Evolutionary conservation across 2,888 invertebrate genomes (phyloP).

Genomic region (Eristalis arbustorum): DNA sequence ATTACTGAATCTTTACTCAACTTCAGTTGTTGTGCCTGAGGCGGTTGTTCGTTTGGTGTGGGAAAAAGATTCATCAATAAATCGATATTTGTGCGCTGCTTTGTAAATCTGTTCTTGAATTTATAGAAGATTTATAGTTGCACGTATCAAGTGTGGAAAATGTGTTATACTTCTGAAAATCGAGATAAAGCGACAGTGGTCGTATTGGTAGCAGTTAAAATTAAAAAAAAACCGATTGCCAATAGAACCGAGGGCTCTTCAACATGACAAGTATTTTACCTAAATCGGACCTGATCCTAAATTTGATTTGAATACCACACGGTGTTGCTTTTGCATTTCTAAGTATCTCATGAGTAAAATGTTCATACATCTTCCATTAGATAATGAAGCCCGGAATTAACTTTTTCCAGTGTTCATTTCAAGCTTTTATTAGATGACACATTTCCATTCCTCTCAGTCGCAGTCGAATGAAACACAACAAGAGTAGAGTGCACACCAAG

Average conservation of each 20-base stretch:
- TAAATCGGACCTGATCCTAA: too few relatives aligned
- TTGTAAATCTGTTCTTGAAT: too few relatives aligned
- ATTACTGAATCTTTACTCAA: background rate
- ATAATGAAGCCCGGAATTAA: slow-evolving; percentile 58
- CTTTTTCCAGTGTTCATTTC: slow-evolving; percentile 22
- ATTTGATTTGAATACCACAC: background rate
- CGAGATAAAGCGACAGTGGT: too few relatives aligned
- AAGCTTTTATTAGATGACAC: slow-evolving; percentile 31
- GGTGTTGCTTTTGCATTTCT: background rate
- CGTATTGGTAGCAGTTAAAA: too few relatives aligned
- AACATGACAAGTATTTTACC: too few relatives aligned
- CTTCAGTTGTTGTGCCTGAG: background rate
- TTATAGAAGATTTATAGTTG: too few relatives aligned
- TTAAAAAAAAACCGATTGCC: too few relatives aligned
- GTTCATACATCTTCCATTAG: slow-evolving; percentile 44
- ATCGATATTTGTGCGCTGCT: background rate
- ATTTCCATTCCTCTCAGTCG: background rate
- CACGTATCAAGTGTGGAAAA: too few relatives aligned
- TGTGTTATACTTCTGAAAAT: too few relatives aligned
- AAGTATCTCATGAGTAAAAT: slow-evolving; percentile 20
- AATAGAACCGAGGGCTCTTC: too few relatives aligned
- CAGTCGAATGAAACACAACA: slow-evolving; percentile 22
- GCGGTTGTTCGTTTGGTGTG: background rate
- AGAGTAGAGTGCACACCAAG: background rate
- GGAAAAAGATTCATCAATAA: background rate